Base-by-base conservation (phyloP, 2,888 invertebrate species). In the Myathropa florea region DNA sequence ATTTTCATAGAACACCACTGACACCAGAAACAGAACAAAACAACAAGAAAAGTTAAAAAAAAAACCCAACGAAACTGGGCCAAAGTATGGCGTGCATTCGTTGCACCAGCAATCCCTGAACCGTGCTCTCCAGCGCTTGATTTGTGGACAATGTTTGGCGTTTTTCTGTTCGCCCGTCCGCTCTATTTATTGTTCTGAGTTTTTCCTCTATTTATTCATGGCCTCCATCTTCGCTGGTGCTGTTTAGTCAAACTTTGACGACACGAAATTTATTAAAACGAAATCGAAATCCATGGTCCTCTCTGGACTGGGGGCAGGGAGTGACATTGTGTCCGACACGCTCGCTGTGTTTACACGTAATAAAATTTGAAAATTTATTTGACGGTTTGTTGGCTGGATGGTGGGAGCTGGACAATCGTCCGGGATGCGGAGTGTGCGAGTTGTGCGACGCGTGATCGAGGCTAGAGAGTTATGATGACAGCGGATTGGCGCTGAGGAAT, bases 291-390 rank as follows among this genome's bases (percentile, higher is more conserved):
- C 46, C 21, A 7, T 30, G 9, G 10, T 30, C 30, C 9, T 30
- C 30, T 0, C 57, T 57, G 57, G 57, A 23, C 57, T 23, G 23
- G 10, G 4, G 12, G 12, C 55, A 26, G 46, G 33, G 61, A 30
- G 26, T 24, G 57, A 71, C 79, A 59, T 64, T 72, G 57, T 81
- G 57, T 76, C 63, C 80, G 81, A 85, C 80, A 79, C 85, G 89
- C 88, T 89, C 88, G 88, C 87, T 70, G 67, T 88, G 89, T 88
- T 88, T 88, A 82, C 88, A 88, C 89, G 90, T 91, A 91, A 90
- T 91, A 90, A 90, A 91, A 91, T 90, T 90, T 88, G 89, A 91
- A 90, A 90, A 91, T 91, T 90, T 90, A 90, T 91, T 90, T 70
- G 75, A 76, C 73, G 65, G 46, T 46, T 46, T 46, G 46, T 46